Base-by-base conservation (phyloP, 2,797 vertebrate species). In the Myripristis jacobus region DNA sequence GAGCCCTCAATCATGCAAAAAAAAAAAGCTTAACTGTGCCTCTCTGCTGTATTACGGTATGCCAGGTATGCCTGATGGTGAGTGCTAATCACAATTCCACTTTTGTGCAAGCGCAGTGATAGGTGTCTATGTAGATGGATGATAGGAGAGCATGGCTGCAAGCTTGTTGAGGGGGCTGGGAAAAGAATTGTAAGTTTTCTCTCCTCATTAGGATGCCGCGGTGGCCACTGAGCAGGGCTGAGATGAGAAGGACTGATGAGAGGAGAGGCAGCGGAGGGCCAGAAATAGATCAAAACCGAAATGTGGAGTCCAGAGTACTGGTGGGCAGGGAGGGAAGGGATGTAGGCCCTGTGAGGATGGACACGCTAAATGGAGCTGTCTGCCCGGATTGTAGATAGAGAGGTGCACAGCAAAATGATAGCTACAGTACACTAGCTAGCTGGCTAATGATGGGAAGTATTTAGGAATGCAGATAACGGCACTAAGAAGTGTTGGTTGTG, bases 201-300 rank as follows among this genome's bases (percentile, higher is more conserved):
- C 66, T 59, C 65, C 83, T 90, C 84, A 87, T 93, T 88, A 90
- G 60, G 82, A 86, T 90, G 90, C 85, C 46, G 46, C 60, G 15
- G 75, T 2, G 70, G 62, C 74, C 9, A 48, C 65, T 16, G 61
- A 77, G 70, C 34, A 15, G 38, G 67, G 72, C 60, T 77, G 52
- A 86, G 86, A 88, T 87, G 84, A 86, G 86, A 79, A 36, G 84
- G 76, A 58, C 67, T 71, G 89, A 87, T 87, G 85, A 85, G 88
- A 86, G 68, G 82, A 84, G 79, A 88, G 62, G 77, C 83, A 68
- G 73, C 11, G 44, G 12, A 70, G 68, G 48, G 73, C 80, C 87
- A 83, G 86, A 85, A 93, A 91, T 87, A 90, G 90, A 92, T 91
- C 84, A 87, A 83, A 90, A 82, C 81, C 57, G 69, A 79, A 89